Conservation (phyloP, 1,140 invertebrate genomes). For the Drosophila teissieri region DNA sequence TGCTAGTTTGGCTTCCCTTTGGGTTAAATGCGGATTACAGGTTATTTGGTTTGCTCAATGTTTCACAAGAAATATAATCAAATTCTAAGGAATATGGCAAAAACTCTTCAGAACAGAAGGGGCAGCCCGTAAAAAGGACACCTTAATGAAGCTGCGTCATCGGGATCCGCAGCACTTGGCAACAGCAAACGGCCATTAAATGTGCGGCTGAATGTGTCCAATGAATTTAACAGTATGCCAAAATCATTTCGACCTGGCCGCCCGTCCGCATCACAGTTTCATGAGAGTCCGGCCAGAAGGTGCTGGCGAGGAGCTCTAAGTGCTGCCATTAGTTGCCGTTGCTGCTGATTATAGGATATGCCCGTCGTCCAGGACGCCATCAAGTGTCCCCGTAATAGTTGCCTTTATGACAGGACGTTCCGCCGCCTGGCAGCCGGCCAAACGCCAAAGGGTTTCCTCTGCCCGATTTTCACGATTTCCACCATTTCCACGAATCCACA, state of each 20-base stretch:
- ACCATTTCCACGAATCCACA: slow-evolving; percentile 10
- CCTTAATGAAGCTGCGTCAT: slow-evolving; percentile 41
- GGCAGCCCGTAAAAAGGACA: slow-evolving; percentile 10
- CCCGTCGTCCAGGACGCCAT: slow-evolving; percentile 4
- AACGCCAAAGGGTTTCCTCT: slow-evolving; percentile 25
- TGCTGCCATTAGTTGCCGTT: slow-evolving; percentile 36
- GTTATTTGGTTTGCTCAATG: too few relatives aligned
- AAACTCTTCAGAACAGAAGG: slow-evolving; percentile 1
- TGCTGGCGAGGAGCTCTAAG: slow-evolving; percentile 12
- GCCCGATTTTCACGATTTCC: slow-evolving; percentile 4
- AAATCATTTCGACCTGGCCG: slow-evolving; percentile 39
- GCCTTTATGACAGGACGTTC: slow-evolving; percentile 32
- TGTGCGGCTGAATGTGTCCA: slow-evolving; percentile 52
- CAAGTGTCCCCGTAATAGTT: slow-evolving; percentile 46
- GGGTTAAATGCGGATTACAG: background rate
- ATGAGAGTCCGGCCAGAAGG: slow-evolving; percentile 36
- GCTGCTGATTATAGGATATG: slow-evolving; percentile 35
- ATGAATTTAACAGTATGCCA: slow-evolving; percentile 65
- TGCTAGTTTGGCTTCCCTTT: background rate
- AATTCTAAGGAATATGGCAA: too few relatives aligned
- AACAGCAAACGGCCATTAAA: slow-evolving; percentile 60
- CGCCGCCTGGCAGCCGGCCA: slow-evolving; percentile 23
- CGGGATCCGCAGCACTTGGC: slow-evolving; percentile 38
- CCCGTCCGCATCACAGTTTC: slow-evolving; percentile 44
- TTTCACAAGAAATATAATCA: background rate